Evolutionary conservation across 2,888 invertebrate genomes (phyloP), one percentile per base, ranked within the genome.

Genomic region (Anthophora plumipes): DNA sequence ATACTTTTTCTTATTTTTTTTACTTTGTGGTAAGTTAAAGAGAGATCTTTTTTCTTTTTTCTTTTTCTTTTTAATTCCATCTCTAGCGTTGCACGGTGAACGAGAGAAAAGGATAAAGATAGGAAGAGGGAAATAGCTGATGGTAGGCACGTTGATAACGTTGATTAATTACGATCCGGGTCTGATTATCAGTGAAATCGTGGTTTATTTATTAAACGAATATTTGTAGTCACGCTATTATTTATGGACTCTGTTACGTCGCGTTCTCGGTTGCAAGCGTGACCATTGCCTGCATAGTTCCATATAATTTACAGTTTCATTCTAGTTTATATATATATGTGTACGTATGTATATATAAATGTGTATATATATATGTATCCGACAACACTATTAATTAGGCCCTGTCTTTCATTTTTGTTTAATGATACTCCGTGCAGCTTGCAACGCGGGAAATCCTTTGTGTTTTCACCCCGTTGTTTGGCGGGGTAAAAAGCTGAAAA

Each of bases 341-440:
- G 25, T 1, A 12, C 12, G 0, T 14, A 20, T 8, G 8, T 41
- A 7, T 59, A 12, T n/a, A 7, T 43, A 41, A 7, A 8, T 25
- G n/a, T n/a, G 43, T 8, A 25, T 50, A 67, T 7, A n/a, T 50
- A 31, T 31, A 31, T 31, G 31, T 31, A 31, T 22, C 11, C 60
- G 72, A 64, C 82, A 72, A 82, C 77, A 77, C 83, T 84, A 84
- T 84, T 84, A 84, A 84, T 84, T 84, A 84, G 83, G 80, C 43
- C 57, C 68, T 71, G 69, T 83, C 78, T 80, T 71, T 74, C 70
- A 73, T 64, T 85, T 85, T 80, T 75, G 77, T 74, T 78, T 71
- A 81, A 84, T 78, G 63, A 84, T 61, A 63, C 70, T 50, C 17
- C 31, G 85, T 31, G 31, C 86, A 77, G 66, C 77, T 74, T 83